A percentile compares a stretch with the other conserved stretches of the same genome.
Conservation (phyloP, 1,140 invertebrate species). For the Temnothorax longispinosus region DNA sequence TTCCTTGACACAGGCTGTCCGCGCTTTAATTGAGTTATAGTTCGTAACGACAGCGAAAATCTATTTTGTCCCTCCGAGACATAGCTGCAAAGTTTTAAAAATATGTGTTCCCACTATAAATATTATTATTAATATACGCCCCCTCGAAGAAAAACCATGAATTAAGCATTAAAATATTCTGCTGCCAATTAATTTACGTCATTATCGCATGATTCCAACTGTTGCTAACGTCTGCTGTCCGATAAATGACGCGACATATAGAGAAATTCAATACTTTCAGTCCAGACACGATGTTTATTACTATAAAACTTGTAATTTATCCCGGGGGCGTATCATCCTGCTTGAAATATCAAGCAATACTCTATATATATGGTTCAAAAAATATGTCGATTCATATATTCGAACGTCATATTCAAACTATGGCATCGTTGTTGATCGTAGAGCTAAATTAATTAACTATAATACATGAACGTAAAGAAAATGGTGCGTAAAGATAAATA, state of each 20-base stretch:
- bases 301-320: slow-evolving; percentile 49
- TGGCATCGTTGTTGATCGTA: background rate
- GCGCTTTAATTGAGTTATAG: slow-evolving; percentile 34
- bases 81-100: background rate
- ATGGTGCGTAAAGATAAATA: background rate
- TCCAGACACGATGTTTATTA: slow-evolving; percentile 41
- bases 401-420: background rate
- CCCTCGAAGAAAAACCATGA: background rate
- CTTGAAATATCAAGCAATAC: slow-evolving; percentile 22
- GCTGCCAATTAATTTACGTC: slow-evolving; percentile 11
- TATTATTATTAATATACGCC: background rate
- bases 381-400: background rate
- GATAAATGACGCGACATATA: slow-evolving; percentile 32
- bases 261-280: slow-evolving; percentile 36
- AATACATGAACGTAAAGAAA: background rate
- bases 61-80: background rate
- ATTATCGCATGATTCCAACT: slow-evolving; percentile 29
- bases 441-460: slow-evolving; percentile 1
- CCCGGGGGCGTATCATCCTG: slow-evolving; percentile 39
- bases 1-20: slow-evolving; percentile 34
- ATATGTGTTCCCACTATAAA: background rate
- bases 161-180: slow-evolving; percentile 12
- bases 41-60: slow-evolving; percentile 30
- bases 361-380: background rate
- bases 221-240: slow-evolving; percentile 33